These are phyloP conservation scores for Drosophila cyrtoloma DNA, from an alignment of 2,888 invertebrate genomes.

Conservation along the genomic window DNA sequence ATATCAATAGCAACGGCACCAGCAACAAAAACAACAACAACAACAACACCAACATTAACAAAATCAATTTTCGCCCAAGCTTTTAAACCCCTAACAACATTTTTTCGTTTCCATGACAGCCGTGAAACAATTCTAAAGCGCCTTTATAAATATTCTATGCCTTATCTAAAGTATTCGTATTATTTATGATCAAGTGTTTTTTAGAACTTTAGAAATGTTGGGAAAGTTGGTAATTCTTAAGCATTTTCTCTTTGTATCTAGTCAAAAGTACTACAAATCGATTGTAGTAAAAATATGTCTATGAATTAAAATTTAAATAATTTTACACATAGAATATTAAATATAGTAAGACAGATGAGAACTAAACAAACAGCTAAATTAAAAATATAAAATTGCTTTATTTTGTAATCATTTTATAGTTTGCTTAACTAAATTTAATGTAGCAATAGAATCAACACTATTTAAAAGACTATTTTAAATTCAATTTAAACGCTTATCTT, in stretches of 20 bases:
- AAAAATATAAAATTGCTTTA: neutral
- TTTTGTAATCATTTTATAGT: neutral
- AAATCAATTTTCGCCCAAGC: slow-evolving; percentile 44
- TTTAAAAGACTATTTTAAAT: neutral
- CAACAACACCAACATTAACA: slow-evolving; percentile 9
- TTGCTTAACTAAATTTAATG: neutral
- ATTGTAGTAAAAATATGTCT: neutral
- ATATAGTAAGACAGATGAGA: neutral
- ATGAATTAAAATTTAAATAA: neutral
- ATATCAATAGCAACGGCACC: slow-evolving; percentile 39
- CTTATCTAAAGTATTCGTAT: slow-evolving; percentile 29
- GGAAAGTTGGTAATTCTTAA: neutral
- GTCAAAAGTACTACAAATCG: neutral
- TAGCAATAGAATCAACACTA: neutral
- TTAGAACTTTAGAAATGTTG: neutral
- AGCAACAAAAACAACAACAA: slow-evolving; percentile 8
- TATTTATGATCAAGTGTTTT: slow-evolving; percentile 6
- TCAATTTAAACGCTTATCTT: neutral
- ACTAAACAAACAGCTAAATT: neutral
- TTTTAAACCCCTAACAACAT: slow-evolving; percentile 19
- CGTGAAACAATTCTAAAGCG: slow-evolving; percentile 5
- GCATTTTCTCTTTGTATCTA: neutral
- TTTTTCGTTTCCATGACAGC: slow-evolving; percentile 40
- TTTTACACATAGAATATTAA: neutral
- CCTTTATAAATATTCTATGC: slow-evolving; percentile 11